These are phyloP conservation scores for Keiferia lycopersicella DNA, from an alignment of 2,888 invertebrate genomes.

Conservation along the genomic window DNA sequence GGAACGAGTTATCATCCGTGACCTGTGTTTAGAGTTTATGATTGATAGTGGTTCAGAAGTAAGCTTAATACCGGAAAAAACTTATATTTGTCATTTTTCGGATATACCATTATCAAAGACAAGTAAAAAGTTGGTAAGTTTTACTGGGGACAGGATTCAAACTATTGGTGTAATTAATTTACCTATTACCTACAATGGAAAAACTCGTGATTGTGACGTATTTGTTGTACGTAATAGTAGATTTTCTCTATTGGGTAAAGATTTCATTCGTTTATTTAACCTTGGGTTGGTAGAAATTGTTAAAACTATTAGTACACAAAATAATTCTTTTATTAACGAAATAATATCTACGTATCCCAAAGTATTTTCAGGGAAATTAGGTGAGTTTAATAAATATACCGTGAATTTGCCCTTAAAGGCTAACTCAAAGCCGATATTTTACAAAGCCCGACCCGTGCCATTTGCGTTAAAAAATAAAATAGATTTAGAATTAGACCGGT, in stretches of 20 bases:
- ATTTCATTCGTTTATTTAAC: constrained; percentile 23
- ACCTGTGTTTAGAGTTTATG: no score
- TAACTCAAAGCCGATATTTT: constrained; percentile 27
- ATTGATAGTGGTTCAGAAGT: no score
- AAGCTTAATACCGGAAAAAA: constrained; percentile 29
- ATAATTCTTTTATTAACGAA: constrained; percentile 1
- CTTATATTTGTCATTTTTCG: constrained; percentile 26
- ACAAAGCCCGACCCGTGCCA: constrained; percentile 29
- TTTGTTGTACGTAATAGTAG: constrained; percentile 28
- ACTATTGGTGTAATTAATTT: constrained; percentile 24
- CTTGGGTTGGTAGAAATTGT: constrained; percentile 28
- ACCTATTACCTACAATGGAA: constrained; percentile 28
- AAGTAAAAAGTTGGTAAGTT: constrained; percentile 9
- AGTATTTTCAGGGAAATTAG: constrained; percentile 7
- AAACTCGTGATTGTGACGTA: constrained; percentile 21
- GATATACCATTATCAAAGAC: constrained; percentile 28
- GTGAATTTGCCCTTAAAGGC: constrained; percentile 28
- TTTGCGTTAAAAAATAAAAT: constrained; percentile 30
- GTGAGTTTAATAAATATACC: constrained; percentile 28
- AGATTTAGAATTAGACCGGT: constrained; percentile 26
- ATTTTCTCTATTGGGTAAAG: constrained; percentile 23
- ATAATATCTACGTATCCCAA: constrained; percentile 21
- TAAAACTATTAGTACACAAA: background rate
- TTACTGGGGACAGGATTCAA: constrained; percentile 27
- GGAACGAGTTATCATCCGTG: background rate